These are phyloP conservation scores for Blastobasis lacticolella DNA, from an alignment of 2,888 invertebrate species.

Conservation along the genomic window DNA sequence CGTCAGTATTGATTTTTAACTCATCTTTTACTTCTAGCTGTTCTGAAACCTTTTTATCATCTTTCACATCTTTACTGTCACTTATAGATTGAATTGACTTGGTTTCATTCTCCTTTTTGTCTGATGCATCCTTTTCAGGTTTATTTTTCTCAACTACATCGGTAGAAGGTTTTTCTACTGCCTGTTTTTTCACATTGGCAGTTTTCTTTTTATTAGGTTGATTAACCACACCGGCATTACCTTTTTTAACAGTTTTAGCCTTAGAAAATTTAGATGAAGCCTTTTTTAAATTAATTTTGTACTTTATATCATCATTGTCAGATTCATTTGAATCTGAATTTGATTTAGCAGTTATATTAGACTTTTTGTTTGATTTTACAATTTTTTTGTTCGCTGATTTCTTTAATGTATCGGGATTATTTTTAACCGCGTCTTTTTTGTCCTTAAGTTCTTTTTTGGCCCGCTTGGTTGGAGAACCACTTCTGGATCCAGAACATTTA, in stretches of 20 bases:
- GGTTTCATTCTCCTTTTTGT: constrained; percentile 9
- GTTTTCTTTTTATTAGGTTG: constrained; percentile 34
- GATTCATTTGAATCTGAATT: constrained; percentile 26
- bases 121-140: constrained; percentile 14
- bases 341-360: constrained; percentile 27
- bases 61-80: constrained; percentile 8
- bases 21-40: constrained; percentile 17
- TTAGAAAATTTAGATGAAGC: constrained; percentile 36
- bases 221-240: constrained; percentile 11
- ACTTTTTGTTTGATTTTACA: constrained; percentile 29
- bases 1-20: constrained; percentile 1
- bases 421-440: constrained; percentile 52
- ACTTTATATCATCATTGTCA: constrained; percentile 46
- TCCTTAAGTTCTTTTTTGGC: constrained; percentile 50
- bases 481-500: constrained; percentile 32
- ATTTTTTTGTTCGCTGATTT: constrained; percentile 36
- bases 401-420: constrained; percentile 25
- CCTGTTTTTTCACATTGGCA: constrained; percentile 17
- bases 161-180: constrained; percentile 17
- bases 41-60: constrained; percentile 14
- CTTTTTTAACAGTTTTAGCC: constrained; percentile 46
- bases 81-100: constrained; percentile 2
- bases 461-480: constrained; percentile 48
- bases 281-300: constrained; percentile 60
- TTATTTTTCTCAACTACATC: constrained; percentile 10